Evolutionary conservation across 2,113 vertebrate genomes (phyloP), one percentile per base, ranked within the genome.

Genomic region (Chionodraco myersi): DNA sequence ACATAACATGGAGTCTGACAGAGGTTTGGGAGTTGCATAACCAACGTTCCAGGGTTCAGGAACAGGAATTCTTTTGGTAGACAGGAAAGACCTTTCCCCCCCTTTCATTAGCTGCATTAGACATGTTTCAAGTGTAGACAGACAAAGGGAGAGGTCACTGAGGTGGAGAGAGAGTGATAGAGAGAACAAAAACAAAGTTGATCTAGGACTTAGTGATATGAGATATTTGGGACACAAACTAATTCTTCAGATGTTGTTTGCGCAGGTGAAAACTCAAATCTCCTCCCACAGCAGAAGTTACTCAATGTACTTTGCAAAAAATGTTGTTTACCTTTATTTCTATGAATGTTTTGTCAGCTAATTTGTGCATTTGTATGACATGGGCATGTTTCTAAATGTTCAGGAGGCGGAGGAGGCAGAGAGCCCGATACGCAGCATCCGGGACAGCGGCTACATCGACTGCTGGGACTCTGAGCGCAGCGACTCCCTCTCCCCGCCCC

Each of bases 381-480:
- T 60, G n/a, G 4, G 8, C 13, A n/a, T 66, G 5, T 84, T 10
- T 52, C 0, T 66, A 23, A 36, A n/a, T 77, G 21, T 62, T 57
- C 79, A 99, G 98, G 98, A 98, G 92, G 96, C 95, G 0, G 97
- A 98, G 83, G 97, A 97, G 72, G 89, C 95, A 30, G 97, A 98
- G 79, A 98, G 98, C 82, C 97, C 97, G 0, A 96, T 96, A 70
- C 95, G 96, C 83, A 97, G 95, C 87, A 96, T 98, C 82, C 96
- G 98, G 49, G 98, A 99, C 95, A 99, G 98, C 0, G 98, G 98
- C 83, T 99, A 99, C 71, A 95, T 99, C 69, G 98, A 99, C 94
- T 97, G 97, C 94, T 99, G 98, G 97, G 98, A 99, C 85, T 98
- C 97, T 0, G 98, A 99, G 75, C 97, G 98, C 92, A 99, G 97